These are phyloP conservation scores for Falco biarmicus DNA, from an alignment of 2,797 vertebrate genomes.

Conservation along the genomic window DNA sequence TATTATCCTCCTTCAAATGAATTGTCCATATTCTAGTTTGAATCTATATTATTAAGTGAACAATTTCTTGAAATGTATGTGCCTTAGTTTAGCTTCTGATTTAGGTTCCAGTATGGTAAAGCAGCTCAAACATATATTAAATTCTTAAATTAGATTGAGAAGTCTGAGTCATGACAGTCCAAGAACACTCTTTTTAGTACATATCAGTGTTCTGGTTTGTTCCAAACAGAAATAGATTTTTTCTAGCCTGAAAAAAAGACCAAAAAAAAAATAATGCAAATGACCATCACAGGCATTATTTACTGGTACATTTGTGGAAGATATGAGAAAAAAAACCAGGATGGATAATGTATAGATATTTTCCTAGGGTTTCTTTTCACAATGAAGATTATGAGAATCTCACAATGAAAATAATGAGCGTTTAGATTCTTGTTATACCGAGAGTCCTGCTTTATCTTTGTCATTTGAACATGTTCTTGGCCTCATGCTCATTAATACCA, in stretches of 20 bases:
- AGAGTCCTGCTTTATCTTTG: neutral
- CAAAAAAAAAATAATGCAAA: neutral
- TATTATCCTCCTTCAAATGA: neutral
- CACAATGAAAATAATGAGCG: neutral
- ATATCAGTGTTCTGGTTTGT: neutral
- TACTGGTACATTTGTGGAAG: neutral
- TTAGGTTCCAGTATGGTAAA: neutral
- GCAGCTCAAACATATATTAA: neutral
- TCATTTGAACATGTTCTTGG: neutral
- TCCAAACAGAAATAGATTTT: neutral
- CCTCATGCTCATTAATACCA: neutral
- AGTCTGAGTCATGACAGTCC: neutral
- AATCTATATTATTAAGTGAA: neutral
- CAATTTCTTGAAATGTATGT: neutral
- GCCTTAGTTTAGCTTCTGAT: neutral
- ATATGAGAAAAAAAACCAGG: neutral
- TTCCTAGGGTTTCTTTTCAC: neutral
- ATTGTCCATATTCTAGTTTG: neutral
- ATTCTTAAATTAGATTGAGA: neutral
- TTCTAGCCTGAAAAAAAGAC: neutral
- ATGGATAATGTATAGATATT: neutral
- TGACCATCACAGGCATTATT: accelerated
- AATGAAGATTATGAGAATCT: neutral
- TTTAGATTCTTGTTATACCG: neutral
- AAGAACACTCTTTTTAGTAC: neutral